phyloP scores from a whole-genome alignment of 2,797 vertebrate genomes.

The Gastrophryne carolinensis region DNA sequence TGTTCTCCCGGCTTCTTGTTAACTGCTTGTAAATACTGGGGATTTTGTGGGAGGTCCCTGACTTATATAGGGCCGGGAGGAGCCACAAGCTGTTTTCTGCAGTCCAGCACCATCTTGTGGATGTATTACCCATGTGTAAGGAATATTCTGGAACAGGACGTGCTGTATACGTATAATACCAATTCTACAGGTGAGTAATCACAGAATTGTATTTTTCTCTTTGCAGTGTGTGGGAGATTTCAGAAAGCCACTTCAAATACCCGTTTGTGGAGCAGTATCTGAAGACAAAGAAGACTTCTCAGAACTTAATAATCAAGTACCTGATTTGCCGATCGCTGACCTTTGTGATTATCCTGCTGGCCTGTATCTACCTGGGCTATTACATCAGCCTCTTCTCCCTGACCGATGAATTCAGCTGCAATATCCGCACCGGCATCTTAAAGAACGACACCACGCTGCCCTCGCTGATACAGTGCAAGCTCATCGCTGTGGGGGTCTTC shows the following conservation, averaged over 20 bases:
- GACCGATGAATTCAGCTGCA: slow-evolving; percentile 86
- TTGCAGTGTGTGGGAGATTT: slow-evolving; percentile 79
- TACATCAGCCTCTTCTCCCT: slow-evolving; percentile 85
- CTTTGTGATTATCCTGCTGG: slow-evolving; percentile 72
- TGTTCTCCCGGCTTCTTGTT: too few species aligned
- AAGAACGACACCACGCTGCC: slow-evolving; percentile 77
- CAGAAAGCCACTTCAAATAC: slow-evolving; percentile 84
- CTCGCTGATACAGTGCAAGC: slow-evolving; percentile 84
- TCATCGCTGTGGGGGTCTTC: slow-evolving; percentile 91
- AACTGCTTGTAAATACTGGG: too few species aligned
- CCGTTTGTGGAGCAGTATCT: slow-evolving; percentile 92
- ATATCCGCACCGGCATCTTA: slow-evolving; percentile 83
- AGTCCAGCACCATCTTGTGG: too few species aligned
- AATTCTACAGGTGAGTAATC: too few species aligned
- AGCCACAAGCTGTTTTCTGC: too few species aligned
- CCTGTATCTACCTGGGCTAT: slow-evolving; percentile 84
- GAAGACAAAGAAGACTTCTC: slow-evolving; percentile 81
- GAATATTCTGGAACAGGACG: too few species aligned
- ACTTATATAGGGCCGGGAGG: too few species aligned
- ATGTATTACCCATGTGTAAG: too few species aligned
- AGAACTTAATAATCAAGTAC: slow-evolving; percentile 76
- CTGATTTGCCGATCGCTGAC: slow-evolving; percentile 79
- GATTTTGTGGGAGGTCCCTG: too few species aligned
- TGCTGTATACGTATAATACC: too few species aligned
- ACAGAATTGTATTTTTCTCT: slow-evolving; percentile 11